phyloP scores from a whole-genome alignment of 2,797 vertebrate species.

The Gymnopithys bicolor region DNA sequence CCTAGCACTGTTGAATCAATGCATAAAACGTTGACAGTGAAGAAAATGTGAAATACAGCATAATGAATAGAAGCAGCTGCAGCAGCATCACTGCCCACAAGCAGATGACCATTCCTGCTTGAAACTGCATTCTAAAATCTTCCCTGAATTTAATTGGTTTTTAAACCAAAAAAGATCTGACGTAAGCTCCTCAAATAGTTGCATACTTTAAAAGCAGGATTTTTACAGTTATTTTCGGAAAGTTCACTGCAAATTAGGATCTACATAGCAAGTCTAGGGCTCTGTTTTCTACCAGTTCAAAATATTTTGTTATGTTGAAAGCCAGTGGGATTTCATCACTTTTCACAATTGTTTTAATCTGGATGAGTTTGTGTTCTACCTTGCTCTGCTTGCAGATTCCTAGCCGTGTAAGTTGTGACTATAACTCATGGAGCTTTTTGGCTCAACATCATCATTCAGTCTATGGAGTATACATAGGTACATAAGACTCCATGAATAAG shows the following conservation, averaged over 20 bases:
- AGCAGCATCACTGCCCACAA: background rate
- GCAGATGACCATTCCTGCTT: background rate
- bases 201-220: background rate
- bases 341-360: conserved; percentile 20
- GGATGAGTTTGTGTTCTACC: background rate
- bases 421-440: background rate
- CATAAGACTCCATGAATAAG: background rate
- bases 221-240: background rate
- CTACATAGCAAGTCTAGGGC: background rate
- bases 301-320: conserved; percentile 7
- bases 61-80: background rate
- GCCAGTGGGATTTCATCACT: background rate
- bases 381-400: background rate
- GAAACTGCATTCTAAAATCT: background rate
- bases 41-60: background rate
- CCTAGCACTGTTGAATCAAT: background rate
- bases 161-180: background rate
- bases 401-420: background rate
- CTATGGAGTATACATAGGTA: background rate
- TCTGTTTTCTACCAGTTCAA: background rate
- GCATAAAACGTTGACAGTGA: background rate
- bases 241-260: background rate
- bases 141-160: background rate
- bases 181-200: background rate
- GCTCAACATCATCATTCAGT: background rate